These are phyloP conservation scores for Neoaliturus tenellus DNA, from an alignment of 2,888 invertebrate species.

Conservation along the genomic window DNA sequence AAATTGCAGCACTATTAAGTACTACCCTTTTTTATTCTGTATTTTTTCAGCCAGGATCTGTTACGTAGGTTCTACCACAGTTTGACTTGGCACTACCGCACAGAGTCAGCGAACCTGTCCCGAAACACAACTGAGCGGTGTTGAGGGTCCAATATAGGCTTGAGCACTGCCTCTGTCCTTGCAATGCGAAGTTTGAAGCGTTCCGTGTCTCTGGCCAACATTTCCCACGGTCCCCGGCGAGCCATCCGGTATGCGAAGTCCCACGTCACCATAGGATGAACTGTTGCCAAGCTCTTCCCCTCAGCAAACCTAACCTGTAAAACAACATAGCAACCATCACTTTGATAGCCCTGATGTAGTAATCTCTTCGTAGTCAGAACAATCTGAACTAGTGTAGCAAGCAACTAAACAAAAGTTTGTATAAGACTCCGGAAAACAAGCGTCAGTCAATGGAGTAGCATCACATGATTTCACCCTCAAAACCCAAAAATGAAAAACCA, in stretches of 20 bases:
- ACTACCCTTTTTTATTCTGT: too few species aligned
- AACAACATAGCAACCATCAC: too few species aligned
- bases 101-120: constrained; percentile 55
- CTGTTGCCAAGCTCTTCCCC: constrained; percentile 61
- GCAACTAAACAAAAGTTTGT: too few species aligned
- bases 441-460: constrained; percentile 60
- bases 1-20: too few species aligned
- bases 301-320: constrained; percentile 62
- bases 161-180: constrained; percentile 70
- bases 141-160: constrained; percentile 71
- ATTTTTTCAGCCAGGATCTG: too few species aligned
- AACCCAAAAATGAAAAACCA: constrained; percentile 59
- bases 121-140: constrained; percentile 73
- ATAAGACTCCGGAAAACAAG: constrained; percentile 61
- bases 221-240: constrained; percentile 78
- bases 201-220: constrained; percentile 74
- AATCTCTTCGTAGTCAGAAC: too few species aligned
- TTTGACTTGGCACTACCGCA: neutral
- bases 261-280: constrained; percentile 76
- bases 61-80: too few species aligned
- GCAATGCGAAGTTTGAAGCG: constrained; percentile 74
- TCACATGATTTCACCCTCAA: constrained; percentile 57
- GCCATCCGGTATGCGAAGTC: constrained; percentile 75
- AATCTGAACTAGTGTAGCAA: too few species aligned
- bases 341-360: too few species aligned